phyloP scores from a whole-genome alignment of 2,888 invertebrate genomes.

The Pycnomerus fuliginosus region DNA sequence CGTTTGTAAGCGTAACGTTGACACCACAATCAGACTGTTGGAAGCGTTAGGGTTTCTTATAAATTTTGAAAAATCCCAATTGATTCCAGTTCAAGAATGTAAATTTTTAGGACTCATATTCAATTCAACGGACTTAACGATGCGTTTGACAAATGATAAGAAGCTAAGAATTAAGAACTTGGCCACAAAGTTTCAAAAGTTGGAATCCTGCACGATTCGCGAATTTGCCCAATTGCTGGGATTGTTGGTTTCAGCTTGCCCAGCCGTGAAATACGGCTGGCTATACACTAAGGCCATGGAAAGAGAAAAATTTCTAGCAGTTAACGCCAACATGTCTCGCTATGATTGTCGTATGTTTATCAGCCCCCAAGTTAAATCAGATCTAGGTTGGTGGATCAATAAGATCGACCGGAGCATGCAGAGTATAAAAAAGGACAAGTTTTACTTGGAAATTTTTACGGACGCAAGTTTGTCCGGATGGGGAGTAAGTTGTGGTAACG shows the following conservation, averaged over 20 bases:
- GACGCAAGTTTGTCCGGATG: conserved; percentile 25
- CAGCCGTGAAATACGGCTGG: conserved; percentile 19
- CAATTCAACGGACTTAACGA: conserved; percentile 11
- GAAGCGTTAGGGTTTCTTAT: conserved; percentile 26
- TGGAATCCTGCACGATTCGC: conserved; percentile 2
- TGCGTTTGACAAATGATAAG: conserved; percentile 7
- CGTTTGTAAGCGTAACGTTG: conserved; percentile 7
- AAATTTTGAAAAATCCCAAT: conserved; percentile 21
- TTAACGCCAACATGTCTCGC: not conserved
- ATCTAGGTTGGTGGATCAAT: conserved; percentile 1
- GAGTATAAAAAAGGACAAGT: not conserved
- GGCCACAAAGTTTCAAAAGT: not conserved
- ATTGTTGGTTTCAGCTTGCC: conserved; percentile 16
- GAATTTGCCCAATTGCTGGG: conserved; percentile 20
- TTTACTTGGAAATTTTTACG: conserved; percentile 20
- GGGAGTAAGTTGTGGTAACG: conserved; percentile 22
- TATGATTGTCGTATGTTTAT: not conserved
- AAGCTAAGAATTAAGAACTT: not conserved
- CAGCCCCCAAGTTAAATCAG: no score
- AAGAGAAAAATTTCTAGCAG: conserved; percentile 5
- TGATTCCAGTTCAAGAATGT: conserved; percentile 4
- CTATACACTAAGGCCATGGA: conserved; percentile 17
- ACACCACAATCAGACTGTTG: conserved; percentile 5
- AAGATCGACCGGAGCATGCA: not conserved
- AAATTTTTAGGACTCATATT: conserved; percentile 22